phyloP scores from a whole-genome alignment of 92 coral and sea anemone species.

The Diadumene lineata region DNA sequence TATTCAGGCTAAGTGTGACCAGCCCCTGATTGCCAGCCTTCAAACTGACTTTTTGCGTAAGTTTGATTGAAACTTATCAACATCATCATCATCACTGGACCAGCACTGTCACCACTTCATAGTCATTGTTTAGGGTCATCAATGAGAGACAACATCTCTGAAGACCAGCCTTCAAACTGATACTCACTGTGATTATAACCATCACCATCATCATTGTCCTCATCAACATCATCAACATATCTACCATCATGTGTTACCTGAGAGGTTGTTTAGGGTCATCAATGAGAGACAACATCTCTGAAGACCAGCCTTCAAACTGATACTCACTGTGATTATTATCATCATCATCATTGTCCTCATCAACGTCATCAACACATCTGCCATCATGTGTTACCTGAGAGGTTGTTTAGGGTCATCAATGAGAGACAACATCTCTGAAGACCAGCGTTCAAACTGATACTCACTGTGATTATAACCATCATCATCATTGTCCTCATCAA shows the following conservation, averaged over 20 bases:
- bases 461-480: too few relatives aligned
- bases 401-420: conserved; percentile 91
- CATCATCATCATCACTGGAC: background rate
- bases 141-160: conserved; percentile 82
- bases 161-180: conserved; percentile 97
- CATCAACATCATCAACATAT: background rate
- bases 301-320: too few relatives aligned
- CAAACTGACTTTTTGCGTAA: too few relatives aligned
- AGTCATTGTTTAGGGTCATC: conserved; percentile 92
- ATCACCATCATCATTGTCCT: background rate
- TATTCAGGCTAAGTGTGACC: too few relatives aligned
- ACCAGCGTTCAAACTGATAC: conserved; percentile 98
- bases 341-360: too few relatives aligned
- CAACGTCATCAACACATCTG: too few relatives aligned
- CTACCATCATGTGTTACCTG: background rate
- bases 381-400: conserved; percentile 82
- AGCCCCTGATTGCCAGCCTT: too few relatives aligned
- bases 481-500: too few relatives aligned
- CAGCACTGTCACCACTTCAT: conserved; percentile 37
- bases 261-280: too few relatives aligned
- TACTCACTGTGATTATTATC: too few relatives aligned
- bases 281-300: too few relatives aligned
- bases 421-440: conserved; percentile 78
- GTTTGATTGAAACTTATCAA: background rate
- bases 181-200: conserved; percentile 1